Evolutionary conservation across 2,888 invertebrate species (phyloP).

Genomic region (Dryobota labecula): DNA sequence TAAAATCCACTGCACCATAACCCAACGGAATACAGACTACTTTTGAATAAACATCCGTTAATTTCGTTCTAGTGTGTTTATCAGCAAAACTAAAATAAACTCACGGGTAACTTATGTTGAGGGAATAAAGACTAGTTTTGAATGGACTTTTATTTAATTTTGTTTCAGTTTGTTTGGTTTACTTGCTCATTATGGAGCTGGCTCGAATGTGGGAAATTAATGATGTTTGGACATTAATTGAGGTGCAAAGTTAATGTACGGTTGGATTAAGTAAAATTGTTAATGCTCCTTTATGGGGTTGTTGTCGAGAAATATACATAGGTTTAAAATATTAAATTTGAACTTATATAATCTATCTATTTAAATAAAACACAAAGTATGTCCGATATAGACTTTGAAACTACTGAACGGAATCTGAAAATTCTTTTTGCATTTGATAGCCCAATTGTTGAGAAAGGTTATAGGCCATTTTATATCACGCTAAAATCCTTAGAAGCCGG

Average conservation of each 20-base stretch:
- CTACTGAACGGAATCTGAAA: too few species aligned
- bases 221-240: constrained; percentile 47
- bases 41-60: constrained; percentile 48
- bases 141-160: constrained; percentile 47
- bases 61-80: constrained; percentile 47
- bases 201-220: constrained; percentile 50
- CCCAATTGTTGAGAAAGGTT: too few species aligned
- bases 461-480: too few species aligned
- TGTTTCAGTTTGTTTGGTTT: constrained; percentile 47
- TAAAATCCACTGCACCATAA: constrained; percentile 47
- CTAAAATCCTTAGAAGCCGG: too few species aligned
- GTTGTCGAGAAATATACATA: neutral
- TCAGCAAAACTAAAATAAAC: constrained; percentile 54
- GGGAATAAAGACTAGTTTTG: constrained; percentile 48
- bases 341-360: too few species aligned
- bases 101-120: constrained; percentile 38
- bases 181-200: constrained; percentile 46
- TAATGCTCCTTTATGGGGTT: neutral
- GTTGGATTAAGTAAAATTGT: constrained; percentile 29
- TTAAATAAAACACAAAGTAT: too few species aligned
- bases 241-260: constrained; percentile 36
- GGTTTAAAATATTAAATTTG: neutral
- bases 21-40: constrained; percentile 39
- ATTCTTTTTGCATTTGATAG: too few species aligned
- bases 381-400: too few species aligned